Conservation (phyloP, 2,113 vertebrate genomes). For the Glaucidium brasilianum region DNA sequence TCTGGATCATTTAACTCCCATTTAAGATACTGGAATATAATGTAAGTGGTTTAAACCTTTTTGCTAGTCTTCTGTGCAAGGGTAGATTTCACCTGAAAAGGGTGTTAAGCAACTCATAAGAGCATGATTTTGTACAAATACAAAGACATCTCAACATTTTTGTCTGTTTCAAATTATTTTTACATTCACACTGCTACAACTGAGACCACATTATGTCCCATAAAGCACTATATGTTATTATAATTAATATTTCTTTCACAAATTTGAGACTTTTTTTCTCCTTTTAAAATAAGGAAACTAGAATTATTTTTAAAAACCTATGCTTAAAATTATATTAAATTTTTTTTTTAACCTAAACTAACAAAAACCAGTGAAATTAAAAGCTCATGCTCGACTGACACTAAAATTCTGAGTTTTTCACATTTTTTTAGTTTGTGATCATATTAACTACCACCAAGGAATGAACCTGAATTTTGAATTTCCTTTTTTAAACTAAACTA, state of each 20-base stretch:
- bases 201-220: background rate
- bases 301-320: background rate
- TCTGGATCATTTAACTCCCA: background rate
- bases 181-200: background rate
- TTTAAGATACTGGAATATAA: background rate
- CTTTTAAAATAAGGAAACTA: slow-evolving; percentile 19
- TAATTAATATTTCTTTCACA: background rate
- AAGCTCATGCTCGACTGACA: background rate
- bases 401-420: background rate
- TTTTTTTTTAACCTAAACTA: background rate
- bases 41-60: background rate
- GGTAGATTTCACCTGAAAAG: background rate
- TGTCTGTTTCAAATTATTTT: background rate
- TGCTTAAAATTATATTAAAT: slow-evolving; percentile 3
- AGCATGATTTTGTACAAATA: background rate
- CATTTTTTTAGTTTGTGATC: background rate
- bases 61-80: background rate
- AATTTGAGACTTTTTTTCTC: background rate
- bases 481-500: background rate
- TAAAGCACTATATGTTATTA: background rate
- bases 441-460: background rate
- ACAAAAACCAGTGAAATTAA: background rate
- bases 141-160: background rate
- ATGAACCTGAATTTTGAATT: background rate
- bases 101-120: background rate